These are phyloP conservation scores for Stratiomys singularior DNA, from an alignment of 2,888 invertebrate species.

Conservation along the genomic window DNA sequence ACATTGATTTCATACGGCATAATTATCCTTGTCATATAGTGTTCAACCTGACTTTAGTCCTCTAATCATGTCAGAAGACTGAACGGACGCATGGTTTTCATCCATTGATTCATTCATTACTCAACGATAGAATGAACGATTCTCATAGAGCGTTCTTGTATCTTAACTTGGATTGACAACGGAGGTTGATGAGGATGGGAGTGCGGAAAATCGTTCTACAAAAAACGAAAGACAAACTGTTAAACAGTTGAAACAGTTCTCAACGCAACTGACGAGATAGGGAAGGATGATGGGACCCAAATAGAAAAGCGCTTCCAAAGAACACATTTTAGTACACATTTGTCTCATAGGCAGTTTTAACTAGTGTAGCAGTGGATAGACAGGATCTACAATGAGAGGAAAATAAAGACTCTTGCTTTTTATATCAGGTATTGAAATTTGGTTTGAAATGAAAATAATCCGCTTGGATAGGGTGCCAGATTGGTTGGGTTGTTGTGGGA, in stretches of 20 bases:
- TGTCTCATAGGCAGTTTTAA: background rate
- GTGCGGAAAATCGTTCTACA: background rate
- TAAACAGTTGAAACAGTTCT: slow-evolving; percentile 4
- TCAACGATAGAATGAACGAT: background rate
- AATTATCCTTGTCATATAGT: background rate
- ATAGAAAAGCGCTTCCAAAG: background rate
- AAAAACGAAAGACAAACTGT: slow-evolving; percentile 15
- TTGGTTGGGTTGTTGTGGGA: too few species aligned
- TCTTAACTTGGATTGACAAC: background rate
- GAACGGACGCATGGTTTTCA: background rate
- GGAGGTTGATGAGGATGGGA: background rate
- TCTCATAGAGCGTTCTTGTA: background rate
- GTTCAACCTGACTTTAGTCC: background rate
- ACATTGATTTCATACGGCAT: slow-evolving; percentile 37
- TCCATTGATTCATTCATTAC: slow-evolving; percentile 11
- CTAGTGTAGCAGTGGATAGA: too few species aligned
- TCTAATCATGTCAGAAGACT: slow-evolving; percentile 7
- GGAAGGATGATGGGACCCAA: slow-evolving; percentile 19
- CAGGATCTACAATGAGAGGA: too few species aligned
- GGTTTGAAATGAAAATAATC: too few species aligned
- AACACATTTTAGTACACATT: background rate
- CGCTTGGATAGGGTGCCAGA: too few species aligned
- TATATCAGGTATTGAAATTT: too few species aligned
- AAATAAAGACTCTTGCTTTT: too few species aligned
- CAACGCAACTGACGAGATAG: slow-evolving; percentile 26